Percentiles rank a stretch among this genome's conserved stretches.
Evolutionary conservation across 1,140 invertebrate species (phyloP).

Genomic region (Delia radicum): DNA sequence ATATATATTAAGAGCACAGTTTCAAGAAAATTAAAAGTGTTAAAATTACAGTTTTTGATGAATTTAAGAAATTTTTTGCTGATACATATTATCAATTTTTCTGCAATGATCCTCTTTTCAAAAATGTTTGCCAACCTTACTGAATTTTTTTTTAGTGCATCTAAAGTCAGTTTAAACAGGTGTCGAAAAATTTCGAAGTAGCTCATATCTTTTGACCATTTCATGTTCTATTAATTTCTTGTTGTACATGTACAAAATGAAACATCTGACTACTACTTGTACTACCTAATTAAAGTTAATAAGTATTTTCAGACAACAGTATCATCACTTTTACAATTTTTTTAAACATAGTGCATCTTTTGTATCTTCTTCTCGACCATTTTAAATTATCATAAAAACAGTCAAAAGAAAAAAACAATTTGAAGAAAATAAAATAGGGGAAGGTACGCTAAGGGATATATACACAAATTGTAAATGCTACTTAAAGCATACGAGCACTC

Average conservation of each 20-base stretch:
- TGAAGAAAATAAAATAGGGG: not conserved
- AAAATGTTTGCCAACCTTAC: no score
- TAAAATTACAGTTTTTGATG: no score
- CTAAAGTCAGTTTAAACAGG: no score
- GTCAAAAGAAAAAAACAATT: not conserved
- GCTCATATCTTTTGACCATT: not conserved
- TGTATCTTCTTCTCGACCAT: not conserved
- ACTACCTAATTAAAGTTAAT: not conserved
- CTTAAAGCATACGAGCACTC: not conserved
- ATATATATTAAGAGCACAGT: no score
- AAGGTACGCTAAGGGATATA: not conserved
- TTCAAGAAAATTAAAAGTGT: no score
- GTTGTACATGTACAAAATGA: not conserved
- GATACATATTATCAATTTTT: no score
- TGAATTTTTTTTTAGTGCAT: no score
- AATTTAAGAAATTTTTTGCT: no score
- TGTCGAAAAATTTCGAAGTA: no score
- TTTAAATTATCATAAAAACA: not conserved
- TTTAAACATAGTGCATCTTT: not conserved
- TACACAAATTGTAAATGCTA: not conserved
- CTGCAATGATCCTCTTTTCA: no score
- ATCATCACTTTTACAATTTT: not conserved
- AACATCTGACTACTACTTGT: not conserved
- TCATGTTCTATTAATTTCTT: not conserved
- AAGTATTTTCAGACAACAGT: conserved; percentile 1